Evolutionary conservation across 2,797 vertebrate genomes (phyloP).

Genomic region (Sebastes minor): DNA sequence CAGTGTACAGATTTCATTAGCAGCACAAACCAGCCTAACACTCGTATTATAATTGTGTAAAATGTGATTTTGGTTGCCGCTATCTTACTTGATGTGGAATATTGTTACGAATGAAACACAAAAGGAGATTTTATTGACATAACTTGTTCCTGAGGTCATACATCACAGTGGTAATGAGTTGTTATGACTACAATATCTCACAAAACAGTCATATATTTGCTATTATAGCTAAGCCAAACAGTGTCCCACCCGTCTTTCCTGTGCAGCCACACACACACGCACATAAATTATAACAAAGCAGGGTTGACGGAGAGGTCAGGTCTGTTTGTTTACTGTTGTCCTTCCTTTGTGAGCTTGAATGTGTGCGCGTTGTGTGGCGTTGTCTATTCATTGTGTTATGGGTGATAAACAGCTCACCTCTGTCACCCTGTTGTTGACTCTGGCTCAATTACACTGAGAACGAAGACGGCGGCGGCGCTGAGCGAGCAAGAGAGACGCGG

Average conservation of each 20-base stretch:
- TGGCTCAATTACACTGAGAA: background rate
- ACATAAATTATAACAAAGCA: constrained; percentile 38
- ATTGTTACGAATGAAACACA: background rate
- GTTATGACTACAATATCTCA: background rate
- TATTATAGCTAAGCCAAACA: background rate
- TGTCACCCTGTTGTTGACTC: constrained; percentile 44
- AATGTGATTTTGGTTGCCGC: background rate
- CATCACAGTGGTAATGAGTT: background rate
- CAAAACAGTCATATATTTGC: background rate
- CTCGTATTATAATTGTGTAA: background rate
- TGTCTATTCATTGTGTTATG: constrained; percentile 52
- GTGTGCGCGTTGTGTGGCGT: constrained; percentile 14
- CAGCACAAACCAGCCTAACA: background rate
- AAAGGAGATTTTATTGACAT: background rate
- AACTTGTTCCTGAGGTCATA: background rate
- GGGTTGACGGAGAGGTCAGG: constrained; percentile 49
- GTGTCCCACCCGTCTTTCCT: constrained; percentile 13
- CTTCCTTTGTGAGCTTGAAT: constrained; percentile 42
- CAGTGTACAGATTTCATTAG: too few species aligned
- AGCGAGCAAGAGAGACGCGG: background rate
- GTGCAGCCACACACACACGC: background rate
- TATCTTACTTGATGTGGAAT: background rate
- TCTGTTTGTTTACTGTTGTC: constrained; percentile 58
- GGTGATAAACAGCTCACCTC: constrained; percentile 62
- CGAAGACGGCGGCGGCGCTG: background rate